Evolutionary conservation across 2,797 vertebrate species (phyloP).

Genomic region (Pipistrellus pygmaeus): DNA sequence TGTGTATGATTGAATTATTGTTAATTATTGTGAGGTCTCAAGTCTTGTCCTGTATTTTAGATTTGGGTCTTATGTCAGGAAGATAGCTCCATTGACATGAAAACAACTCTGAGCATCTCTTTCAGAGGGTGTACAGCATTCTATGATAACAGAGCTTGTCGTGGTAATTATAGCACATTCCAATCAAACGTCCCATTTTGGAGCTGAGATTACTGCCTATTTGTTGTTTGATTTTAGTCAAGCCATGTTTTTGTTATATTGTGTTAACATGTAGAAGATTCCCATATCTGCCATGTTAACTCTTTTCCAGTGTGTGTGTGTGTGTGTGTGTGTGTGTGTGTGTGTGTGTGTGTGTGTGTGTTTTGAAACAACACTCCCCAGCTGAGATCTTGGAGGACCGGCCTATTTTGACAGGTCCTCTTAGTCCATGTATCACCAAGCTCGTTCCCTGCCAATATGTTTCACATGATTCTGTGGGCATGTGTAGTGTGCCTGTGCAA

Average conservation of each 20-base stretch:
- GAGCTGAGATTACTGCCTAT: background rate
- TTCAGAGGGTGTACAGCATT: background rate
- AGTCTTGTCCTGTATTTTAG: constrained; percentile 11
- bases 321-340: constrained; percentile 69
- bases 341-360: constrained; percentile 29
- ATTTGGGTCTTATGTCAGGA: constrained; percentile 2
- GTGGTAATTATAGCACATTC: background rate
- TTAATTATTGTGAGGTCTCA: background rate
- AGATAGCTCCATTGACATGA: background rate
- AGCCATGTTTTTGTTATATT: constrained; percentile 41
- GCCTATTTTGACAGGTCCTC: constrained; percentile 83
- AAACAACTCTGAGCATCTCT: background rate
- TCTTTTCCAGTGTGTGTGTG: constrained; percentile 3
- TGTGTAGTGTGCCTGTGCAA: constrained; percentile 65
- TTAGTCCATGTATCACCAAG: constrained; percentile 67
- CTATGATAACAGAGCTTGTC: background rate
- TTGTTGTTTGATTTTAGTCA: constrained; percentile 42
- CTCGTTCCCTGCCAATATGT: constrained; percentile 71
- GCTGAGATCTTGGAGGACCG: constrained; percentile 76
- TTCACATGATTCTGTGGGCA: constrained; percentile 74
- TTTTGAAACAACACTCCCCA: constrained; percentile 60
- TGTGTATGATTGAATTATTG: background rate
- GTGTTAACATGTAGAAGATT: background rate
- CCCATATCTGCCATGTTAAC: constrained; percentile 14
- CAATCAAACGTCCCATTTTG: background rate